phyloP scores from a whole-genome alignment of 2,113 vertebrate species.

The Lepus timidus region DNA sequence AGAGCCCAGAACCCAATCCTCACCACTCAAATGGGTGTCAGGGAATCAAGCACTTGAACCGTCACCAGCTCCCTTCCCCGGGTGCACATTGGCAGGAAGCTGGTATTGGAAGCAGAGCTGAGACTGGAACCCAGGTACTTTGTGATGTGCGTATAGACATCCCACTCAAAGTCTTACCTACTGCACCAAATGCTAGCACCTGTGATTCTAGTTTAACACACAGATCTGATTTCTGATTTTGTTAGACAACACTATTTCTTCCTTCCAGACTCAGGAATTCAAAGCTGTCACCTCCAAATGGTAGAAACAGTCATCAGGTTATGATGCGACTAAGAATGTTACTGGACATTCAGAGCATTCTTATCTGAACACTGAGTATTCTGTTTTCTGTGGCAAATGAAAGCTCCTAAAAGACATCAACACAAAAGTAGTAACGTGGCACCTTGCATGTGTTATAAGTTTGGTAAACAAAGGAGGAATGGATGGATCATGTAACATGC shows the following conservation, averaged over 20 bases:
- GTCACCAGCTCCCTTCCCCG: too few relatives aligned
- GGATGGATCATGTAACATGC: neutral
- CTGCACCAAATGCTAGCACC: too few relatives aligned
- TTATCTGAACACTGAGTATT: neutral
- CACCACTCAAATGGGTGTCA: too few relatives aligned
- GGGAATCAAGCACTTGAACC: too few relatives aligned
- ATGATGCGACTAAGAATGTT: neutral
- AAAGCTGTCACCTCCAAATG: slow-evolving; percentile 12
- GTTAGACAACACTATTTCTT: neutral
- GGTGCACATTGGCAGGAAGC: too few relatives aligned
- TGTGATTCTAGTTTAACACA: neutral
- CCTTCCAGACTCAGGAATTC: neutral
- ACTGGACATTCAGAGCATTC: neutral
- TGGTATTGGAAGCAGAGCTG: too few relatives aligned
- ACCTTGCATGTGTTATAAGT: neutral
- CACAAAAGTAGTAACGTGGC: neutral
- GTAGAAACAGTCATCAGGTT: neutral
- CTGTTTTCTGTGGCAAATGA: neutral
- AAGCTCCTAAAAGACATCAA: neutral
- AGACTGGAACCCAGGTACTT: too few relatives aligned
- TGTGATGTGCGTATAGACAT: too few relatives aligned
- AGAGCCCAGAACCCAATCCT: too few relatives aligned
- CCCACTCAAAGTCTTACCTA: too few relatives aligned
- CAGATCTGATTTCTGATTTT: neutral
- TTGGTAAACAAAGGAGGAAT: neutral